phyloP scores from a whole-genome alignment of 2,888 invertebrate species.

The Drosophila falleni region DNA sequence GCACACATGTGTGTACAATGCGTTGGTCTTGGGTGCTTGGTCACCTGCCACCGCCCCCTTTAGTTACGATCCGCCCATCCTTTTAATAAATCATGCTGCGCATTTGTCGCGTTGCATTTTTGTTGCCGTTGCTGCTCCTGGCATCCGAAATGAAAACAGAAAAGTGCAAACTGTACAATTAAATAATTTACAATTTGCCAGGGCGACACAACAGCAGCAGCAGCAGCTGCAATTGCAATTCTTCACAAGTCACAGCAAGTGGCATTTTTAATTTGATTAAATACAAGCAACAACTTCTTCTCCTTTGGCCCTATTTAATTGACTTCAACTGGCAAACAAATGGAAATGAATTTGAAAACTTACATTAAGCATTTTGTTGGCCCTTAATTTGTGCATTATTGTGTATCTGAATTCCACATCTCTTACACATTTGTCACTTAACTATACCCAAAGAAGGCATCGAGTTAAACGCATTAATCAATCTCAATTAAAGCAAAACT shows the following conservation, averaged over 20 bases:
- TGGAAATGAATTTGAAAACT: constrained; percentile 5
- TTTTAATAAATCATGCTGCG: constrained; percentile 68
- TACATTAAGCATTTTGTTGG: not conserved
- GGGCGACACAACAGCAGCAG: constrained; percentile 44
- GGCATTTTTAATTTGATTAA: constrained; percentile 75
- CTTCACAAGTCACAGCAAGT: constrained; percentile 63
- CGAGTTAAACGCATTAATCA: constrained; percentile 3
- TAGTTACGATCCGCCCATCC: constrained; percentile 20
- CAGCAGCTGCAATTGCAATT: constrained; percentile 41
- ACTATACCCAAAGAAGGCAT: not conserved
- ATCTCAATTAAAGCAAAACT: constrained; percentile 1
- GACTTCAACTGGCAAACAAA: constrained; percentile 12
- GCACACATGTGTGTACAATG: constrained; percentile 65
- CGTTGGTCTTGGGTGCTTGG: constrained; percentile 44
- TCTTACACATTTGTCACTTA: not conserved
- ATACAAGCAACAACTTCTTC: constrained; percentile 34
- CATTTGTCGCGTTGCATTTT: constrained; percentile 64
- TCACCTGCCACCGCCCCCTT: constrained; percentile 13
- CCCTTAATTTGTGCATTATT: too few relatives aligned
- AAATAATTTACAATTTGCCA: constrained; percentile 71
- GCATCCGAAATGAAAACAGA: constrained; percentile 56
- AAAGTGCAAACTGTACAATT: constrained; percentile 66
- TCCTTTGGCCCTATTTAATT: constrained; percentile 14
- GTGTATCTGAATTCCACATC: not conserved
- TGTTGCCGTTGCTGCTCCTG: constrained; percentile 48